Base-by-base conservation (phyloP, 1,140 invertebrate genomes). In the Contarinia nasturtii region DNA sequence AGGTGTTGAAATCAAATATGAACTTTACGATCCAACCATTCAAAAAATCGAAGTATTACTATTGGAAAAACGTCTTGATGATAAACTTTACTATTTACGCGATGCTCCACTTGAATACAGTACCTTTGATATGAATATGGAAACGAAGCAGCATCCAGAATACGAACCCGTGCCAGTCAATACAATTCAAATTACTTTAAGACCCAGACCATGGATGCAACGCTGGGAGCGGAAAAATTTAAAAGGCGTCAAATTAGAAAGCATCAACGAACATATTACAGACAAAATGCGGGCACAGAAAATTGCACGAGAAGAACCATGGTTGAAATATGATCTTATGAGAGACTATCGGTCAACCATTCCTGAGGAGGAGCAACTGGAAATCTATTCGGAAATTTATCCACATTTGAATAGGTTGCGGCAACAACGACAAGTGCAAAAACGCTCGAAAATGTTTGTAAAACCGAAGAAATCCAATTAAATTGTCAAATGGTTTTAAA, bases 271-370 rank as follows among this genome's bases (percentile, higher is more conserved):
- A 40, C 59, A 72, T 54, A 55, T 78, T 20, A 75, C 71, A 52
- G 67, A 77, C 50, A 77, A 72, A 55, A 72, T 76, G 53, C 70
- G 67, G 51, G 65, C 64, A 19, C 72, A 71, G 54, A 73, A 75
- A 27, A 62, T 68, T 52, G 60, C 74, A 53, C 59, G 70, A 36
- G 68, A 67, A 43, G 84, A 71, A 55, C 84, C 85, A 10, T 91
- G 83, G 81, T 82, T 86, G 55, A 86, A 89, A 71, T 91, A 82
- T 67, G 92, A 97, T 66, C 67, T 96, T 36, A 93, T 97, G 88
- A 88, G 87, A 65, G 71, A 80, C 45, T 95, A 96, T 59, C 80
- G 90, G 55, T 65, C 71, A 57, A 85, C 80, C 5, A 84, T 92
- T 54, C 79, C 86, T 42, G 79, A 87, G 54, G 87, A 92, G 64